Evolutionary conservation across 1,140 invertebrate genomes (phyloP).

Genomic region (Solenopsis fugax): DNA sequence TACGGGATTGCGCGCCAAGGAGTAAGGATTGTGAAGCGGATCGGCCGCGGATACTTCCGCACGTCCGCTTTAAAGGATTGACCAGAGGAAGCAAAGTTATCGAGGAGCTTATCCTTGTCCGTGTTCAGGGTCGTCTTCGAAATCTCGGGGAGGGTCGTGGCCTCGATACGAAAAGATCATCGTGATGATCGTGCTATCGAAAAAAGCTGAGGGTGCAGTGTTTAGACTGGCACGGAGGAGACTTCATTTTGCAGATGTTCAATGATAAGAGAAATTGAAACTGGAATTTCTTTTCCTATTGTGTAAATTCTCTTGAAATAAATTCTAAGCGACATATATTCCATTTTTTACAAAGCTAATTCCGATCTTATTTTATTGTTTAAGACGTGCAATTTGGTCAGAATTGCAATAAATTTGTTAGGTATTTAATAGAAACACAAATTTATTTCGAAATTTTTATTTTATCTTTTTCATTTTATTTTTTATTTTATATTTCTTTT

Average conservation of each 20-base stretch:
- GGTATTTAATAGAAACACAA: background rate
- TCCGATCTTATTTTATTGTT: background rate
- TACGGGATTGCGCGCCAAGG: constrained; percentile 23
- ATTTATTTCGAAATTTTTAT: background rate
- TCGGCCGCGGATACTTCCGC: constrained; percentile 44
- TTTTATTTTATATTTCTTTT: background rate
- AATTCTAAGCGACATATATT: background rate
- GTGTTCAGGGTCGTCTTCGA: constrained; percentile 53
- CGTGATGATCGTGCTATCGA: constrained; percentile 20
- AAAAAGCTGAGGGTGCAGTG: constrained; percentile 35
- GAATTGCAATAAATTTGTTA: background rate
- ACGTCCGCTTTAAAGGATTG: constrained; percentile 74
- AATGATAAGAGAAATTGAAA: constrained; percentile 23
- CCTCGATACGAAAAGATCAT: constrained; percentile 52
- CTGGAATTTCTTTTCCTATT: background rate
- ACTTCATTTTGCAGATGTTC: background rate
- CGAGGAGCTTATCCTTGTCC: constrained; percentile 48
- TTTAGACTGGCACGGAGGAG: constrained; percentile 21
- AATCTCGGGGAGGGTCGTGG: constrained; percentile 33
- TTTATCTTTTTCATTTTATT: background rate
- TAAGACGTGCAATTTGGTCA: background rate
- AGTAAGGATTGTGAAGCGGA: constrained; percentile 26
- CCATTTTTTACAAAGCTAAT: background rate
- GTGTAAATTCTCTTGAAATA: background rate
- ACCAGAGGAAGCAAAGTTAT: constrained; percentile 61